Evolutionary conservation across 2,888 invertebrate species (phyloP).

Genomic region (Dendrolimus pini): DNA sequence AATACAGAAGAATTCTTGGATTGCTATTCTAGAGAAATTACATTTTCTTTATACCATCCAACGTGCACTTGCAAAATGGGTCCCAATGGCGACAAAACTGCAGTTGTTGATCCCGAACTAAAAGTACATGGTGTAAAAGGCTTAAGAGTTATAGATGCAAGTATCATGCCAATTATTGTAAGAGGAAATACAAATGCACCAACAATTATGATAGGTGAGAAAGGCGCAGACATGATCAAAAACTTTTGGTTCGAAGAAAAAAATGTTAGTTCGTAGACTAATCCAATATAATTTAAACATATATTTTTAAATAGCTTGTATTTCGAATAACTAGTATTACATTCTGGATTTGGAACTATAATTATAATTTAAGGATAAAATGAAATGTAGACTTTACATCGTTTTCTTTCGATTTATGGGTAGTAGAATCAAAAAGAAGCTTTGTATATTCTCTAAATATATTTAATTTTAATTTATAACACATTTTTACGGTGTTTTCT

Average conservation of each 20-base stretch:
- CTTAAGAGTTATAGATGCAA: conserved; percentile 79
- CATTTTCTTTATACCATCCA: conserved; percentile 81
- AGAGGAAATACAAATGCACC: conserved; percentile 80
- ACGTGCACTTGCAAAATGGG: conserved; percentile 81
- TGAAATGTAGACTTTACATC: not conserved
- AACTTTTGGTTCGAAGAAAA: conserved; percentile 59
- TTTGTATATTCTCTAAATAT: too few relatives aligned
- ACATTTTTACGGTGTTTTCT: too few relatives aligned
- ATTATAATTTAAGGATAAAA: not conserved
- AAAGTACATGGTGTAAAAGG: conserved; percentile 69
- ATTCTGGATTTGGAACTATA: not conserved
- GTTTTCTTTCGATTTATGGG: not conserved
- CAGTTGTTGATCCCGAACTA: conserved; percentile 77
- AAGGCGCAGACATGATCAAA: conserved; percentile 79
- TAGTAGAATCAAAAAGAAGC: too few relatives aligned
- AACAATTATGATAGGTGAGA: conserved; percentile 80
- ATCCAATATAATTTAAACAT: too few relatives aligned
- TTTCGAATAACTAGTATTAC: too few relatives aligned
- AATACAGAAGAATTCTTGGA: conserved; percentile 34
- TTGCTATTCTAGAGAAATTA: conserved; percentile 38
- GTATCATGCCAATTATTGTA: conserved; percentile 79
- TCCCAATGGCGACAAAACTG: conserved; percentile 43
- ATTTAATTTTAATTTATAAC: too few relatives aligned
- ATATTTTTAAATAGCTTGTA: too few relatives aligned
- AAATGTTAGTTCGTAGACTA: conserved; percentile 10